These are phyloP conservation scores for Micromussa lordhowensis DNA, from an alignment of 92 coral and sea anemone genomes.

Conservation along the genomic window DNA sequence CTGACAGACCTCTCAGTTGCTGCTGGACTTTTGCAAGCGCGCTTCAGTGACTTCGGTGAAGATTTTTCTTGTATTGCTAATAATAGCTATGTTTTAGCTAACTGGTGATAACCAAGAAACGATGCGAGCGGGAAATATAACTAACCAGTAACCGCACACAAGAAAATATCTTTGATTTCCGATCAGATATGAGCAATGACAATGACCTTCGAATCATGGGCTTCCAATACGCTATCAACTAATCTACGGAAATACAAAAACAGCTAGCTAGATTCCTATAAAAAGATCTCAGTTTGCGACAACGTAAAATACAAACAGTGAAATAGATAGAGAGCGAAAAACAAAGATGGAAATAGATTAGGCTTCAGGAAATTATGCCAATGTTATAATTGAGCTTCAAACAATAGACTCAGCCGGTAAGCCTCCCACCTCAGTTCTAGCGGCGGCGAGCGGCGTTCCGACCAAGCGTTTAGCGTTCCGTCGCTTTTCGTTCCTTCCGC, in stretches of 20 bases:
- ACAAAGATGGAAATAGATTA: not conserved
- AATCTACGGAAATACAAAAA: not conserved
- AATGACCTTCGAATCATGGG: not conserved
- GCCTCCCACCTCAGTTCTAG: conserved; percentile 5
- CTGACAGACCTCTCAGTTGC: not conserved
- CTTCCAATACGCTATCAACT: conserved; percentile 2
- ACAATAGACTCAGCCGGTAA: not conserved
- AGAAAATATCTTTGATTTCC: not conserved
- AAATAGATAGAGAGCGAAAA: not conserved
- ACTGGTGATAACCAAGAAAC: not conserved
- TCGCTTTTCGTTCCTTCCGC: conserved; percentile 2
- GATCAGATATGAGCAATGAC: not conserved
- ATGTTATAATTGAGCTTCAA: not conserved
- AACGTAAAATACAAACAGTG: conserved; percentile 10
- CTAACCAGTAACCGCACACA: not conserved
- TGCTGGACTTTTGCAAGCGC: not conserved
- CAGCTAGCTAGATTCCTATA: not conserved
- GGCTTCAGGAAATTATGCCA: not conserved
- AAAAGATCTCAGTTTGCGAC: conserved; percentile 13
- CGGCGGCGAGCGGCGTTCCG: not conserved
- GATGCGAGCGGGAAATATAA: not conserved
- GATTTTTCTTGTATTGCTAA: not conserved
- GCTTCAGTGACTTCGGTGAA: not conserved
- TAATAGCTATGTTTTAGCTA: not conserved
- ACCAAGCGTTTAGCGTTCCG: not conserved